Conservation (phyloP, 2,797 vertebrate species). For the Brachyalestes nurse region DNA sequence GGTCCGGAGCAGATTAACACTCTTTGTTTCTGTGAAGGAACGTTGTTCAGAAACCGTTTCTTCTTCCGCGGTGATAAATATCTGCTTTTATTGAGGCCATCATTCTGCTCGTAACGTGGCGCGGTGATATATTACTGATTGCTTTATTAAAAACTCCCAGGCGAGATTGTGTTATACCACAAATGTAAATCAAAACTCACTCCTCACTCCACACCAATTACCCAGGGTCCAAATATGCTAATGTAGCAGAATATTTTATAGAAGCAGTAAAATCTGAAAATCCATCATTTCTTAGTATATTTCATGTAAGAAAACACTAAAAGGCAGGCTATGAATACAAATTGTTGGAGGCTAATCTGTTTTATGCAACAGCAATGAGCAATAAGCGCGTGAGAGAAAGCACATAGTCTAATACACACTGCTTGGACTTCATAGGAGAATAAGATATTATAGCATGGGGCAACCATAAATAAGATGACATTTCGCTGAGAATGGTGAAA, state of each 20-base stretch:
- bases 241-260: slow-evolving; percentile 82
- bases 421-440: background rate
- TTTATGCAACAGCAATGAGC: slow-evolving; percentile 49
- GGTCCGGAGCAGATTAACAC: background rate
- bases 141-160: slow-evolving; percentile 76
- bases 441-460: background rate
- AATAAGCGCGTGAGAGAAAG: slow-evolving; percentile 27
- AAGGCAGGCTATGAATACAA: slow-evolving; percentile 80
- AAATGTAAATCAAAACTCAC: slow-evolving; percentile 78
- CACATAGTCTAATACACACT: slow-evolving; percentile 3
- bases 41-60: slow-evolving; percentile 56
- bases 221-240: slow-evolving; percentile 77
- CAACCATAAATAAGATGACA: background rate
- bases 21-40: background rate
- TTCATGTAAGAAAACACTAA: slow-evolving; percentile 77
- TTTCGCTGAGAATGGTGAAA: background rate
- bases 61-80: slow-evolving; percentile 73
- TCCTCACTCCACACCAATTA: slow-evolving; percentile 66
- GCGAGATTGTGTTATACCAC: slow-evolving; percentile 77
- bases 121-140: slow-evolving; percentile 74
- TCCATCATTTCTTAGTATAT: slow-evolving; percentile 80
- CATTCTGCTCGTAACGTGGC: slow-evolving; percentile 72
- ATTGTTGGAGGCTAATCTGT: slow-evolving; percentile 68
- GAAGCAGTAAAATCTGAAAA: slow-evolving; percentile 81
- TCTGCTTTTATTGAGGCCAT: slow-evolving; percentile 79